Evolutionary conservation across 1,140 invertebrate genomes (phyloP).

Genomic region (Caerostris extrusa): DNA sequence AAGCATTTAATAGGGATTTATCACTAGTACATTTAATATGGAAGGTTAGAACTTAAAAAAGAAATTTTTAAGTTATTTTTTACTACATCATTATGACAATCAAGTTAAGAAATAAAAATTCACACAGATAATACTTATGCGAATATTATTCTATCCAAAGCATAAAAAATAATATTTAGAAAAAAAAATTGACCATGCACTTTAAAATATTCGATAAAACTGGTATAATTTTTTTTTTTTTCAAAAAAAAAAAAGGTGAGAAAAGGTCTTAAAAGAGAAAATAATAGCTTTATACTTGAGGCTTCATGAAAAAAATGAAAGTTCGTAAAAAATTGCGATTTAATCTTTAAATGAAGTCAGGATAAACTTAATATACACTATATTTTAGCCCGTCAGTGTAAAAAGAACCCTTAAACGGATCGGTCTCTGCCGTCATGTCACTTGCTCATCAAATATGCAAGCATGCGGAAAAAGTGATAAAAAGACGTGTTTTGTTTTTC

Average conservation of each 20-base stretch:
- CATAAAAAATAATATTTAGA: neutral
- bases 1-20: too few relatives aligned
- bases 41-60: too few relatives aligned
- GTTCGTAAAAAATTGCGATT: neutral
- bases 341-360: slow-evolving; percentile 38
- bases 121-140: neutral
- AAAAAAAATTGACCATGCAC: too few relatives aligned
- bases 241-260: too few relatives aligned
- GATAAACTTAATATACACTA: neutral
- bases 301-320: neutral
- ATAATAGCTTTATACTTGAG: neutral
- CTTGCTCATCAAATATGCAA: neutral
- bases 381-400: neutral
- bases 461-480: neutral
- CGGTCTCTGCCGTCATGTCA: neutral
- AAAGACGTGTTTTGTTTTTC: neutral
- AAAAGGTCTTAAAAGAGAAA: neutral
- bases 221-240: too few relatives aligned
- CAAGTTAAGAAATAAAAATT: too few relatives aligned
- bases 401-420: neutral
- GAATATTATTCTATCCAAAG: neutral
- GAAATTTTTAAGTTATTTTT: too few relatives aligned
- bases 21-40: too few relatives aligned
- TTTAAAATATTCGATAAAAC: too few relatives aligned
- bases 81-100: too few relatives aligned